Evolutionary conservation across 2,113 vertebrate species (phyloP).

Genomic region (Odontophorus gujanensis): DNA sequence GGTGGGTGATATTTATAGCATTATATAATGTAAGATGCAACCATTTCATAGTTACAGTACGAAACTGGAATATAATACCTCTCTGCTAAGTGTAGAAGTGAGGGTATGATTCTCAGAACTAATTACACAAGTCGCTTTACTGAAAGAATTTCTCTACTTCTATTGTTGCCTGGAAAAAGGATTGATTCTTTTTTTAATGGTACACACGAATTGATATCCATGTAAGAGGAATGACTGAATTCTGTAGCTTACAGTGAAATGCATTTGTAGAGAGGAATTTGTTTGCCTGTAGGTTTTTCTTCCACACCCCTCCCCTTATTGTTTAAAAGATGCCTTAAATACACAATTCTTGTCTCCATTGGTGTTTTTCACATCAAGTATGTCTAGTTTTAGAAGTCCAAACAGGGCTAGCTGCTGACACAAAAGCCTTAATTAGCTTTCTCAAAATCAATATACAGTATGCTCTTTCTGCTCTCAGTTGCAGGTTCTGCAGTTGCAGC

Average conservation of each 20-base stretch:
- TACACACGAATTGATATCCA: not conserved
- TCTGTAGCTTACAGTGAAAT: not conserved
- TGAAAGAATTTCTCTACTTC: not conserved
- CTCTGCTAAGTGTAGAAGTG: not conserved
- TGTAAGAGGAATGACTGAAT: not conserved
- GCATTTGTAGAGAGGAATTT: not conserved
- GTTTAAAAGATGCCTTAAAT: not conserved
- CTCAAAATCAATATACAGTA: not conserved
- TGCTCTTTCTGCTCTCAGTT: not conserved
- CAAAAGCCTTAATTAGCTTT: not conserved
- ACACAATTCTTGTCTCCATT: not conserved
- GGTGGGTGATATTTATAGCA: slow-evolving; percentile 71
- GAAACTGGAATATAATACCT: not conserved
- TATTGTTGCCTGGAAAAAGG: not conserved
- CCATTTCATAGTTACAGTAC: not conserved
- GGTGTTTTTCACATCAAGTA: not conserved
- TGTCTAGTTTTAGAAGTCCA: not conserved
- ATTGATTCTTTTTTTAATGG: not conserved
- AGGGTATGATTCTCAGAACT: not conserved
- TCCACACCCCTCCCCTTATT: not conserved
- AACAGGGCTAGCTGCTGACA: not conserved
- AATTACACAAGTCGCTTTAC: not conserved
- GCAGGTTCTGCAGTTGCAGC: not conserved
- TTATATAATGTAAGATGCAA: not conserved
- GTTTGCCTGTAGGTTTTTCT: not conserved